A percentile compares a stretch with the other conserved stretches of the same genome.
These are phyloP conservation scores for Lepidocyrtoides sp. DNA, from an alignment of 2,888 invertebrate species.

Conservation along the genomic window DNA sequence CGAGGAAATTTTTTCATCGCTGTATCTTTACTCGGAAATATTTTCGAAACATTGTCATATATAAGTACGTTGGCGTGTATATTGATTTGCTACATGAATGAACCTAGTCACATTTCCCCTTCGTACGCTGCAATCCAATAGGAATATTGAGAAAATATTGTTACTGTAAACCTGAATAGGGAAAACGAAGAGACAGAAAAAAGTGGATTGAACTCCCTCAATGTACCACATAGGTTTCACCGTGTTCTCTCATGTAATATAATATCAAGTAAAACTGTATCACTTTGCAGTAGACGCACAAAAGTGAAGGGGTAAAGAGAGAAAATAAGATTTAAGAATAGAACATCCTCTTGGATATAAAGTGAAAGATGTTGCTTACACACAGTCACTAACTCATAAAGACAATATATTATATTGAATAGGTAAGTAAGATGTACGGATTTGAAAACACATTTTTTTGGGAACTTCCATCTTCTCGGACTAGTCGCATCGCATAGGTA, in stretches of 20 bases:
- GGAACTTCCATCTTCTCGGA: no score
- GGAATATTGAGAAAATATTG: constrained; percentile 14
- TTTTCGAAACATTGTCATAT: no score
- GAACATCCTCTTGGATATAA: no score
- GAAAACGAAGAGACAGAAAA: neutral
- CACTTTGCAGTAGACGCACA: neutral
- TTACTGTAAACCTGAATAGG: neutral
- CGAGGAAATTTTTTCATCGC: no score
- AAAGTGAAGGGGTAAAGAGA: neutral
- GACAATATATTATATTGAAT: neutral
- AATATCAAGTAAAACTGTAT: neutral
- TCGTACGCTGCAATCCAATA: constrained; percentile 5
- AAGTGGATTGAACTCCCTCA: no score
- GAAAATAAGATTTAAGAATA: neutral
- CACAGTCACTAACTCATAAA: neutral
- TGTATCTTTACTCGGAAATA: no score
- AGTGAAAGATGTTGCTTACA: no score
- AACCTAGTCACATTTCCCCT: constrained; percentile 35
- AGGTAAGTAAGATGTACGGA: neutral
- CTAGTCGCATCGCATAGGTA: neutral
- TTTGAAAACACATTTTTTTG: neutral
- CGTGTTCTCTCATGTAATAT: neutral
- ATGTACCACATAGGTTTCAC: no score
- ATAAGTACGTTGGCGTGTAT: no score
- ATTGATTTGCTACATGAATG: constrained; percentile 56